Evolutionary conservation across 2,797 vertebrate genomes (phyloP).

Genomic region (Melanotaenia boesemani): DNA sequence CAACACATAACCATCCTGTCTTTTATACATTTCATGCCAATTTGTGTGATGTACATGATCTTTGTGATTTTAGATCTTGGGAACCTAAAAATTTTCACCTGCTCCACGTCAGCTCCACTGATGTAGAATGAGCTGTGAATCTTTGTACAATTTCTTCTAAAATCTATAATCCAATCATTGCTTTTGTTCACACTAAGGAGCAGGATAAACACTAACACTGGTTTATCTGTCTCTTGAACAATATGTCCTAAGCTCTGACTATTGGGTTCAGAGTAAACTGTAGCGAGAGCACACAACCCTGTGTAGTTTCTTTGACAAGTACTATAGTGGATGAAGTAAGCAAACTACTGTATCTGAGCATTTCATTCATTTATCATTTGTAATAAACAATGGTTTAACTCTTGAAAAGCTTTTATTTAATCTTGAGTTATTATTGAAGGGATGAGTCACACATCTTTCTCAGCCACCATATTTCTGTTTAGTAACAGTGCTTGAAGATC

Average conservation of each 20-base stretch:
- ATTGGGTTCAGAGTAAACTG: neutral
- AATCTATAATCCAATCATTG: neutral
- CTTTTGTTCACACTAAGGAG: neutral
- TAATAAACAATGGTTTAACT: no score
- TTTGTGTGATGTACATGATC: neutral
- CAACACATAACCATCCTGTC: neutral
- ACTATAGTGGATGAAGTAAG: no score
- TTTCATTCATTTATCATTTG: no score
- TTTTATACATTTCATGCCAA: neutral
- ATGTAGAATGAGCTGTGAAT: neutral
- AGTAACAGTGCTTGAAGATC: no score
- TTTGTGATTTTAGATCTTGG: neutral
- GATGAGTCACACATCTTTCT: neutral
- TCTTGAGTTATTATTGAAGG: neutral
- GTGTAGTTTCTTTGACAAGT: no score
- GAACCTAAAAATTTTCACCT: neutral
- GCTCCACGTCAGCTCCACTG: neutral
- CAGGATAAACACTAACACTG: neutral
- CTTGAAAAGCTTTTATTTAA: no score
- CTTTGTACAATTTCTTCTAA: neutral
- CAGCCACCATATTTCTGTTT: no score
- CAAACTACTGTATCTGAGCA: no score
- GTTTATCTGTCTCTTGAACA: neutral
- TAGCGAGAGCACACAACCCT: no score
- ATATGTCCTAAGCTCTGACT: neutral